Evolutionary conservation across 2,888 invertebrate species (phyloP), one percentile per base, ranked within the genome.

Genomic region (Trilocha varians): DNA sequence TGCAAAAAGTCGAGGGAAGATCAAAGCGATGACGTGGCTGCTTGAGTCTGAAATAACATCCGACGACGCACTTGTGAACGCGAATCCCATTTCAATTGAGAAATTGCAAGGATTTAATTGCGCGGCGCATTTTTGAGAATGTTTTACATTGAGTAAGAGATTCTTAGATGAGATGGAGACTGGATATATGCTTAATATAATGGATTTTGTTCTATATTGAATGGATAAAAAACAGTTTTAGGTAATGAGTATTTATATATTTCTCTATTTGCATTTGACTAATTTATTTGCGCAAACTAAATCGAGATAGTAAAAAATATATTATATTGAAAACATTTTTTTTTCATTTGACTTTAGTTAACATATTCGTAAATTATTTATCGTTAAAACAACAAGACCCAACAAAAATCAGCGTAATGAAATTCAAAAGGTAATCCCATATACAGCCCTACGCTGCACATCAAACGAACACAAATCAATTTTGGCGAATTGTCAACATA

Each of bases 401-500:
- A 37, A 18, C 17, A 37, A 18, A 16, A 37, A 37, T 33, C 36
- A 37, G 32, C 13, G 34, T 35, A 38, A 25, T 25, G 25, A 25
- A 15, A 32, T 25, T 6, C 42, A 42, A 42, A n/a, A 34, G 34
- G 32, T 42, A 34, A 38, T 42, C 38, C 35, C 38, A 38, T 36
- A 16, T 13, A 25, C 14, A 15, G 16, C 37, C 42, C 42, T 32
- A 16, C 38, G 32, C 15, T 49, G 51, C 54, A 66, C 57, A 61
- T 59, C 65, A 65, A 65, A 67, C 62, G 65, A 58, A 64, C 73
- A 79, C 79, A 76, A 83, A 83, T 84, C 80, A 82, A 85, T 82
- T 85, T 84, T 78, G 65, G 79, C 80, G 75, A 79, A 75, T 79
- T 77, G 74, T 75, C 70, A 69, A 71, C 70, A 72, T 65, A 69